Conservation (phyloP, 2,113 vertebrate genomes). For the Eubucco bourcierii region DNA sequence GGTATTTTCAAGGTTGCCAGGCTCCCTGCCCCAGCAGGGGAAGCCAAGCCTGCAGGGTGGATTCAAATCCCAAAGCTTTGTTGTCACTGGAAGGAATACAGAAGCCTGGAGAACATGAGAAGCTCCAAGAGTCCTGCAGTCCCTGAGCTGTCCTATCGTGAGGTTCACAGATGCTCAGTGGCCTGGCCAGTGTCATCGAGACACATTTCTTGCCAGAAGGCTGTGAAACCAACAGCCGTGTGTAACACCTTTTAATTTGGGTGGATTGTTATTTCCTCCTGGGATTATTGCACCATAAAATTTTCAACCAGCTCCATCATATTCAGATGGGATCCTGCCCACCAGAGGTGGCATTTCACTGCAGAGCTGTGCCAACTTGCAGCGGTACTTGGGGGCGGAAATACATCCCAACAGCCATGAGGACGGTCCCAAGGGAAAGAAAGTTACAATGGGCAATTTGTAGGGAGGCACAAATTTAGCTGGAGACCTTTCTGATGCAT, state of each 20-base stretch:
- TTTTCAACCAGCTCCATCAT: background rate
- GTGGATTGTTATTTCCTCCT: background rate
- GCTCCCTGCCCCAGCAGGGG: background rate
- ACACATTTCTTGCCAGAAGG: background rate
- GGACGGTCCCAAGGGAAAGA: background rate
- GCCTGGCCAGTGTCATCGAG: background rate
- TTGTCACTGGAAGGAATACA: background rate
- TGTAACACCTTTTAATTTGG: background rate
- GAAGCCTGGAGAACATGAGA: background rate
- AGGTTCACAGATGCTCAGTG: background rate
- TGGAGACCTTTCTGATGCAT: background rate
- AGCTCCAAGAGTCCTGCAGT: background rate
- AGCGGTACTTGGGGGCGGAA: background rate
- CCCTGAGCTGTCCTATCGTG: background rate
- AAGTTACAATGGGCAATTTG: background rate
- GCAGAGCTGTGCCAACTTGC: background rate
- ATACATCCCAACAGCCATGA: accelerated
- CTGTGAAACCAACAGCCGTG: background rate
- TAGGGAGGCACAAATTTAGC: background rate
- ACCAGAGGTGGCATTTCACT: background rate
- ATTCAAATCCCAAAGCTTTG: background rate
- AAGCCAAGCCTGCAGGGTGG: background rate
- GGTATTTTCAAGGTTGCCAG: background rate
- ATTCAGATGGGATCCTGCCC: background rate
- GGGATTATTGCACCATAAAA: background rate